Percentiles rank a stretch among this genome's conserved stretches.
phyloP scores from a whole-genome alignment of 2,797 vertebrate genomes.

The Calcarius lapponicus region DNA sequence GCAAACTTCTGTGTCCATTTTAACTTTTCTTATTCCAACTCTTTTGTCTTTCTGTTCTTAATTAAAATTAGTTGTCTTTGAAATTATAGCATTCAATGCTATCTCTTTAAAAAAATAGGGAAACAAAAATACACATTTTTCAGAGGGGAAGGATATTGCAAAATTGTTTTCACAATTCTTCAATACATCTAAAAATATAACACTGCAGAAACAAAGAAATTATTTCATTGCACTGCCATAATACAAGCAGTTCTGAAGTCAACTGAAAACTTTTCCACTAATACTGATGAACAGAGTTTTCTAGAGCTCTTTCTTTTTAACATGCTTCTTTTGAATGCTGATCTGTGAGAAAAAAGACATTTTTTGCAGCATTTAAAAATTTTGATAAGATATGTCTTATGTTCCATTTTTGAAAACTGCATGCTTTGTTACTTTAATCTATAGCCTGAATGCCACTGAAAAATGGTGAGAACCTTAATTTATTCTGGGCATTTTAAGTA shows the following conservation, averaged over 20 bases:
- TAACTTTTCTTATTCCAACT: not conserved
- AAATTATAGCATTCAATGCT: not conserved
- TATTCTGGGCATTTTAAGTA: not conserved
- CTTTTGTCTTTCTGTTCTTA: not conserved
- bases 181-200: conserved; percentile 24
- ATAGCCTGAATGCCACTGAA: not conserved
- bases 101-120: conserved; percentile 19
- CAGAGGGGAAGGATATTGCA: conserved; percentile 33
- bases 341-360: not conserved
- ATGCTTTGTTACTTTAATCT: not conserved
- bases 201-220: not conserved
- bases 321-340: not conserved
- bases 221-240: not conserved
- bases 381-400: not conserved
- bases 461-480: not conserved
- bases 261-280: not conserved
- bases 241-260: not conserved
- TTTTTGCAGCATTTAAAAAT: not conserved
- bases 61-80: not conserved
- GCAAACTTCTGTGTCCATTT: not conserved
- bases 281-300: not conserved
- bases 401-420: not conserved
- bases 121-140: not conserved
- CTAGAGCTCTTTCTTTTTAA: not conserved
- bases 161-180: conserved; percentile 45